A percentile compares a stretch with the other conserved stretches of the same genome.
Evolutionary conservation across 2,113 vertebrate species (phyloP).

Genomic region (Alethe castanea): DNA sequence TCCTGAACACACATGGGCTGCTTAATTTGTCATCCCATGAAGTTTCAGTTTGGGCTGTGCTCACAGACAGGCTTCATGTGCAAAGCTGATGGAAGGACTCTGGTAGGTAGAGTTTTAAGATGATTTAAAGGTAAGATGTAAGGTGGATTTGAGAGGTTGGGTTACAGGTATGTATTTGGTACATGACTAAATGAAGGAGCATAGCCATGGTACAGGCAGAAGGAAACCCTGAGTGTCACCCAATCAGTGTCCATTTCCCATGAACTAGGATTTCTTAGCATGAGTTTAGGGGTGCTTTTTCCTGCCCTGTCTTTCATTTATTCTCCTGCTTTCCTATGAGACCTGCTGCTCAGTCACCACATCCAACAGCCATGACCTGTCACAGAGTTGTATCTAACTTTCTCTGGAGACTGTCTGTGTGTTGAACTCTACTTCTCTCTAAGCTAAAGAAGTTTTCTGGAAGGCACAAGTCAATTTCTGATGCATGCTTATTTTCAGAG

Average conservation of each 20-base stretch:
- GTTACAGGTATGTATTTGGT: accelerated
- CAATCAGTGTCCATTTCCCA: not conserved
- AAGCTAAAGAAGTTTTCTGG: not conserved
- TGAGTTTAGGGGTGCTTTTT: not conserved
- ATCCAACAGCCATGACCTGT: not conserved
- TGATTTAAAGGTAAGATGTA: not conserved
- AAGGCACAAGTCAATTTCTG: not conserved
- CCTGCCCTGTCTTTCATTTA: not conserved
- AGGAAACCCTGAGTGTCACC: not conserved
- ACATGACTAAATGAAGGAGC: not conserved
- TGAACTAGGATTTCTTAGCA: not conserved
- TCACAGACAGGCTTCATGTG: not conserved
- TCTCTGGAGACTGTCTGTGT: not conserved
- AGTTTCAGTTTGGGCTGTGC: not conserved
- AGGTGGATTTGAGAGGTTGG: not conserved
- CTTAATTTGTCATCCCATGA: not conserved
- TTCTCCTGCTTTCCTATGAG: not conserved
- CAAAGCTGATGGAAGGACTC: not conserved
- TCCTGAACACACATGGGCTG: not conserved
- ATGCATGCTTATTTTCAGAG: not conserved
- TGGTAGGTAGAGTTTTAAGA: not conserved
- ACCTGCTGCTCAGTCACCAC: not conserved
- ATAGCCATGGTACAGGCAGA: accelerated
- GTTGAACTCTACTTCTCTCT: not conserved
- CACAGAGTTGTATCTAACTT: not conserved